Conservation (phyloP, 2,888 invertebrate species). For the Polietes domitor region DNA sequence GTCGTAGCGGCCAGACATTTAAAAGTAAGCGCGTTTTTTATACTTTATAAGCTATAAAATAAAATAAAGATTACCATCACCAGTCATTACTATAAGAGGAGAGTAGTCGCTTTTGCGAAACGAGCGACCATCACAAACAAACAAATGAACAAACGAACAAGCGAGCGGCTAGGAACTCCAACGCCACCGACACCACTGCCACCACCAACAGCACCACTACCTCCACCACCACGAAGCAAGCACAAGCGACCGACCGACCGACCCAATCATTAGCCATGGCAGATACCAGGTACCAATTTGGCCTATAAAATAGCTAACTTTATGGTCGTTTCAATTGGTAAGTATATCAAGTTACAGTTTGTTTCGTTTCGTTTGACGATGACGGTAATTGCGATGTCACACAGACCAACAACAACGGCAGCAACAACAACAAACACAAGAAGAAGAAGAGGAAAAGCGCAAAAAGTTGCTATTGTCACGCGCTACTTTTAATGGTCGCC, state of each 20-base stretch:
- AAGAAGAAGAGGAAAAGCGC: background rate
- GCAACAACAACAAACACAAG: background rate
- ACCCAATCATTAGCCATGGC: constrained; percentile 36
- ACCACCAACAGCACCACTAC: constrained; percentile 7
- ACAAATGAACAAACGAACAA: constrained; percentile 7
- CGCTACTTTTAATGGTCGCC: constrained; percentile 53
- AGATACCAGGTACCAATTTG: constrained; percentile 46
- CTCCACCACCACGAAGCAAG: background rate
- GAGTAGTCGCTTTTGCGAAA: background rate
- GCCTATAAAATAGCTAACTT: constrained; percentile 45
- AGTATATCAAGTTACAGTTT: constrained; percentile 49
- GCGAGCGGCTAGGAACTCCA: no score
- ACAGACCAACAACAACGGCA: constrained; percentile 19
- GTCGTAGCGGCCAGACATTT: constrained; percentile 12
- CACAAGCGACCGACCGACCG: background rate
- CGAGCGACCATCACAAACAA: constrained; percentile 1
- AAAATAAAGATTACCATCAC: constrained; percentile 50
- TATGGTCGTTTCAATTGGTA: constrained; percentile 48
- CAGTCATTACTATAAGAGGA: constrained; percentile 43
- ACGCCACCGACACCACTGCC: constrained; percentile 1
- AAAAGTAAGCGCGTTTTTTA: constrained; percentile 47
- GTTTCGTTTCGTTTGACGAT: constrained; percentile 25
- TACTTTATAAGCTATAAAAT: constrained; percentile 47
- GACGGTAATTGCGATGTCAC: constrained; percentile 48
- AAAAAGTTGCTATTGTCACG: constrained; percentile 45